A percentile compares a stretch with the other conserved stretches of the same genome.
Conservation (phyloP, 2,797 vertebrate genomes). For the Macropodus opercularis region DNA sequence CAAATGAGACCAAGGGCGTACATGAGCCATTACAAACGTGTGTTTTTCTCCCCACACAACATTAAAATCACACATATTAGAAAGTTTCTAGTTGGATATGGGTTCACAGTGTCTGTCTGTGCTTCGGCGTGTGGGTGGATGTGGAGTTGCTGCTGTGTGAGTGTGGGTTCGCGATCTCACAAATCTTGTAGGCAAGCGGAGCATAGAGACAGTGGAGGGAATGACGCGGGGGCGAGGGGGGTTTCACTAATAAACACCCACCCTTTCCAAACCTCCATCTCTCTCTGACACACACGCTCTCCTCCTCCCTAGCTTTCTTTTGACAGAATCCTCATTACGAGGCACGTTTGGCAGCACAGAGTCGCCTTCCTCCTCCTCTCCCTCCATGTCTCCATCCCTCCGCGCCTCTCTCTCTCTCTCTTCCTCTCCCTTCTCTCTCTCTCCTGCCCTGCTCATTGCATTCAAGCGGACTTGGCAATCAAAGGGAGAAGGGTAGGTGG, state of each 20-base stretch:
- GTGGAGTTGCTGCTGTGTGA: constrained; percentile 43
- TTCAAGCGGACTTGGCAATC: constrained; percentile 76
- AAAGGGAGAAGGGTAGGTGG: constrained; percentile 68
- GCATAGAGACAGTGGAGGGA: constrained; percentile 46
- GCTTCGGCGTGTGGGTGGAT: constrained; percentile 45
- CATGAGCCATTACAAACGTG: neutral
- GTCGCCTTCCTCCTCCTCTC: constrained; percentile 29
- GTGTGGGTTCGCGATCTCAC: constrained; percentile 49
- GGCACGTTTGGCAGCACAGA: constrained; percentile 71
- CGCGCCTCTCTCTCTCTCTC: constrained; percentile 40
- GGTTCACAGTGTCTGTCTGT: constrained; percentile 31
- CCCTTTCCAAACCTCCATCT: constrained; percentile 60
- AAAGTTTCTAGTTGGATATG: constrained; percentile 44
- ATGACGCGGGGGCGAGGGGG: constrained; percentile 69
- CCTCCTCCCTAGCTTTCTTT: constrained; percentile 49
- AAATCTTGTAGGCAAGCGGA: constrained; percentile 51
- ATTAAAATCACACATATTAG: constrained; percentile 21
- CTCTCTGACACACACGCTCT: constrained; percentile 43
- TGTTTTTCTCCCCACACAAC: constrained; percentile 11
- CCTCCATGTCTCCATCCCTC: constrained; percentile 43
- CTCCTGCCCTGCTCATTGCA: constrained; percentile 56
- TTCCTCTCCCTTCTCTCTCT: constrained; percentile 65
- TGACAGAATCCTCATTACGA: constrained; percentile 78
- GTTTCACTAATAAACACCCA: constrained; percentile 77
- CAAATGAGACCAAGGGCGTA: constrained; percentile 13